Conservation (phyloP, 2,888 invertebrate species). For the Acanthosepion pharaonis region DNA sequence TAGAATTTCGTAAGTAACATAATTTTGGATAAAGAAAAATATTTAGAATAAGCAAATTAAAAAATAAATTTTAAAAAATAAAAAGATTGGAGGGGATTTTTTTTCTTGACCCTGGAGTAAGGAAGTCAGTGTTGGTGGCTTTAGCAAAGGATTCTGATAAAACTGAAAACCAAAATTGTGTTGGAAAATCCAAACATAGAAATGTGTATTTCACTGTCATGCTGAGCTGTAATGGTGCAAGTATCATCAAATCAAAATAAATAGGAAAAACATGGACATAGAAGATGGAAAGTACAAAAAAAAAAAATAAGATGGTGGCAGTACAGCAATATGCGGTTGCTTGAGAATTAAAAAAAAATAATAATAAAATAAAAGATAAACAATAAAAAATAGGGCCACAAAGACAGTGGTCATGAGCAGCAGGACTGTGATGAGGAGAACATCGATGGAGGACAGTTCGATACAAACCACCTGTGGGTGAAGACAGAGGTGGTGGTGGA, state of each 20-base stretch:
- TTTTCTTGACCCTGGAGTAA: neutral
- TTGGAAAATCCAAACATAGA: slow-evolving; percentile 15
- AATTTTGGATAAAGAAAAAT: neutral
- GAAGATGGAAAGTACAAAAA: slow-evolving; percentile 45
- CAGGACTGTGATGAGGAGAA: slow-evolving; percentile 42
- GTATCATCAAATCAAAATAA: slow-evolving; percentile 34
- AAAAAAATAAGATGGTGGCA: slow-evolving; percentile 6
- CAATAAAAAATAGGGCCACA: slow-evolving; percentile 37
- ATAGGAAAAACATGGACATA: slow-evolving; percentile 36
- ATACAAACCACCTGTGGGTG: slow-evolving; percentile 20
- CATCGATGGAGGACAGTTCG: slow-evolving; percentile 37
- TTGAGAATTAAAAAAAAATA: neutral
- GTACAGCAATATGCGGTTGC: slow-evolving; percentile 22
- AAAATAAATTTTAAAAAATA: neutral
- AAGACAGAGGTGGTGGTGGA: slow-evolving; percentile 34
- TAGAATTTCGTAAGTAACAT: neutral
- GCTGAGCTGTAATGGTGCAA: slow-evolving; percentile 21
- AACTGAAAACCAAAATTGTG: slow-evolving; percentile 6
- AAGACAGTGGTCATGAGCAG: slow-evolving; percentile 45
- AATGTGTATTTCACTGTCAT: neutral
- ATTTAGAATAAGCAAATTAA: neutral
- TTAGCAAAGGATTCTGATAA: slow-evolving; percentile 20
- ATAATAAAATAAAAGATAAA: neutral
- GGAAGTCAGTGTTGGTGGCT: slow-evolving; percentile 33
- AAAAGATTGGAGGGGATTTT: neutral